phyloP scores from a whole-genome alignment of 1,140 invertebrate genomes.

The Harpegnathos saltator region DNA sequence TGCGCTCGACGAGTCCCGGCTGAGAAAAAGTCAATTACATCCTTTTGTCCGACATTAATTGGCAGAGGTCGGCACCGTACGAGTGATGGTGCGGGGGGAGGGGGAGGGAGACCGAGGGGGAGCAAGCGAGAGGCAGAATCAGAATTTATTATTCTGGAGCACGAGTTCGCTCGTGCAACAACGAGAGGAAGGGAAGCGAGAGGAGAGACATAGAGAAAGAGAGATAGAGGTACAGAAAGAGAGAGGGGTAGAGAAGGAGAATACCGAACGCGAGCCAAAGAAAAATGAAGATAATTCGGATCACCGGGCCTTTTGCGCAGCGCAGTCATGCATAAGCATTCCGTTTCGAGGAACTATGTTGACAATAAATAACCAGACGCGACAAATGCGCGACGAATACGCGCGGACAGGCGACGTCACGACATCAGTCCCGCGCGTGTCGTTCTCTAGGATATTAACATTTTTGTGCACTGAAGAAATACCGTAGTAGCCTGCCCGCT shows the following conservation, averaged over 20 bases:
- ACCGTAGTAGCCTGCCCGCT: too few relatives aligned
- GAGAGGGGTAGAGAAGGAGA: not conserved
- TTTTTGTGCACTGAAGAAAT: too few relatives aligned
- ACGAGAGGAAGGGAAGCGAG: not conserved
- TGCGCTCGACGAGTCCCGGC: not conserved
- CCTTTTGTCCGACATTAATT: constrained; percentile 61
- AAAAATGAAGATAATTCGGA: constrained; percentile 15
- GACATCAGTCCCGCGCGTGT: too few relatives aligned
- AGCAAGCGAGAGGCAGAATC: not conserved
- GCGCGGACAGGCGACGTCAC: too few relatives aligned
- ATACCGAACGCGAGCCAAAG: not conserved
- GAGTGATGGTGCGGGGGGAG: not conserved
- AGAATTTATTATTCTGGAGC: constrained; percentile 30
- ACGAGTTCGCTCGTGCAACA: not conserved
- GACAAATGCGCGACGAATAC: not conserved
- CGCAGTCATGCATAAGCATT: not conserved
- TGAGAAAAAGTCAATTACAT: constrained; percentile 50
- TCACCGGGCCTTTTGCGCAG: not conserved
- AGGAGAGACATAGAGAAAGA: too few relatives aligned
- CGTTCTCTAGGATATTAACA: too few relatives aligned
- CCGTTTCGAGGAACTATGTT: not conserved
- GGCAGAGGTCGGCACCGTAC: constrained; percentile 4
- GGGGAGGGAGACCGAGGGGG: not conserved
- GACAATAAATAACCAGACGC: not conserved
- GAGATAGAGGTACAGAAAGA: too few relatives aligned